Evolutionary conservation across 2,888 invertebrate species (phyloP).

Genomic region (Ecdyonurus torrentis): DNA sequence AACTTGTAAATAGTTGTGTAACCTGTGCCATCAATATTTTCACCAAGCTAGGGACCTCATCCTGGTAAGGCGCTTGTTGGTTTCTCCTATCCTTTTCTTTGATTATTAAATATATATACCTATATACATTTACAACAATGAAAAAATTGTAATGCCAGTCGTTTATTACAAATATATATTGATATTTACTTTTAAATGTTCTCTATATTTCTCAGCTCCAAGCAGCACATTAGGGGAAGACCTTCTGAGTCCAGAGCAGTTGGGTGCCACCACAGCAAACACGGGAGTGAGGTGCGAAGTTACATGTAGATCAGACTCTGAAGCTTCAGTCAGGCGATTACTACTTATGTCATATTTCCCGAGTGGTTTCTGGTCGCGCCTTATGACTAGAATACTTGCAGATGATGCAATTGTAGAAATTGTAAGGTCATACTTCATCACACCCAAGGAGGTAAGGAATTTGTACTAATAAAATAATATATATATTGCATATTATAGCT

Average conservation of each 20-base stretch:
- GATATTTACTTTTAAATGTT: neutral
- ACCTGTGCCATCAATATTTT: no score
- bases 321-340: slow-evolving; percentile 49
- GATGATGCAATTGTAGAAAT: slow-evolving; percentile 71
- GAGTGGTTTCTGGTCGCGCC: slow-evolving; percentile 92
- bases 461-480: no score
- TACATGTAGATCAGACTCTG: slow-evolving; percentile 33
- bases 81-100: no score
- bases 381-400: slow-evolving; percentile 81
- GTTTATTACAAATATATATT: neutral
- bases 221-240: neutral
- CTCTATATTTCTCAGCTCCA: slow-evolving; percentile 1
- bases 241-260: neutral
- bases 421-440: slow-evolving; percentile 51
- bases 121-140: no score
- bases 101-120: no score
- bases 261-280: neutral
- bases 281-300: slow-evolving; percentile 22
- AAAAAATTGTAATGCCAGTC: neutral
- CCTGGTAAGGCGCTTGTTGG: no score
- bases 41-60: no score
- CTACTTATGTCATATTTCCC: slow-evolving; percentile 95
- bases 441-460: slow-evolving; percentile 52
- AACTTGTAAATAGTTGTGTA: no score
- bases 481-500: neutral